These are phyloP conservation scores for Melanostoma mellinum DNA, from an alignment of 2,888 invertebrate genomes.

Conservation along the genomic window DNA sequence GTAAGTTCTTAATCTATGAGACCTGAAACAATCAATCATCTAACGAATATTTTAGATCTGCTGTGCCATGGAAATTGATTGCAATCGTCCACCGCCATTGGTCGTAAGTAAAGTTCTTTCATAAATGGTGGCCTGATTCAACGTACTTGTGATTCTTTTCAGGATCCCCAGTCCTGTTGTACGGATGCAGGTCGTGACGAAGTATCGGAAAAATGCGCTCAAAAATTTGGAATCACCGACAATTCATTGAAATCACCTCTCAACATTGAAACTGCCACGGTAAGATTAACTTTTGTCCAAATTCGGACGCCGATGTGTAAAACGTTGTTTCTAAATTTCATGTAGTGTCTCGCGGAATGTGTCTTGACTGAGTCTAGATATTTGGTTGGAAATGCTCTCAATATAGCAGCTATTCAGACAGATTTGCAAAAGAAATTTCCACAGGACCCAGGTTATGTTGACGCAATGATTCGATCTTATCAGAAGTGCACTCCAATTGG, in stretches of 20 bases:
- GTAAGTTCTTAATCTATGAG: constrained; percentile 23
- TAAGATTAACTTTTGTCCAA: constrained; percentile 49
- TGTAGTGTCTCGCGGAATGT: constrained; percentile 80
- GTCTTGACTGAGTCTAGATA: constrained; percentile 78
- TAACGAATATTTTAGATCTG: constrained; percentile 12
- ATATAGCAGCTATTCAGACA: constrained; percentile 74
- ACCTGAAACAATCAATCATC: background rate
- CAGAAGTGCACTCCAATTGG: constrained; percentile 78
- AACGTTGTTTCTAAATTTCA: background rate
- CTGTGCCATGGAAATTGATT: constrained; percentile 76
- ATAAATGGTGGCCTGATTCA: background rate
- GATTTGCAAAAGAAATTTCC: constrained; percentile 77
- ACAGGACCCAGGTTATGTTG: constrained; percentile 77
- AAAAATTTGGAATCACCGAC: constrained; percentile 75
- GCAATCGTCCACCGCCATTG: constrained; percentile 79
- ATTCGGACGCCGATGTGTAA: background rate
- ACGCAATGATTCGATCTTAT: constrained; percentile 77
- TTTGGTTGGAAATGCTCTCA: constrained; percentile 75
- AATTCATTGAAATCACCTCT: constrained; percentile 73
- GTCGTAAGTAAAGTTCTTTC: constrained; percentile 76
- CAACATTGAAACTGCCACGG: constrained; percentile 77
- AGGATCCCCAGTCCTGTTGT: constrained; percentile 80
- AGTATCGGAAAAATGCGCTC: constrained; percentile 77
- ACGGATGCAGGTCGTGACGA: constrained; percentile 79
- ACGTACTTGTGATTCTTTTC: constrained; percentile 61